Evolutionary conservation across 2,797 vertebrate species (phyloP).

Genomic region (Etheostoma perlongum): DNA sequence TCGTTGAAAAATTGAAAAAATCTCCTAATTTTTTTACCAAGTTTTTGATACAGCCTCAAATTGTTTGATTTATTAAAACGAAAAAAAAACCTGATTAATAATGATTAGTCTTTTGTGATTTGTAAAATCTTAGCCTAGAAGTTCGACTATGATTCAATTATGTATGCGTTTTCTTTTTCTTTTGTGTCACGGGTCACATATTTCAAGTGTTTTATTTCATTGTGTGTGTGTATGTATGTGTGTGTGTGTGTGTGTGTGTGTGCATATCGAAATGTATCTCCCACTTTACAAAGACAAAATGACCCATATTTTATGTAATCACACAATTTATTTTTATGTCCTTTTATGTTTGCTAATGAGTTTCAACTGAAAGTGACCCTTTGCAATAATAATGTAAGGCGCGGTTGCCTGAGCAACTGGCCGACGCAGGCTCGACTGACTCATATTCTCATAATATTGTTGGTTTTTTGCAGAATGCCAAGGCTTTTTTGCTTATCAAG

Average conservation of each 20-base stretch:
- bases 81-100: slow-evolving; percentile 78
- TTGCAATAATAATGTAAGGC: slow-evolving; percentile 91
- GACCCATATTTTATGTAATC: slow-evolving; percentile 74
- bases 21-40: slow-evolving; percentile 73
- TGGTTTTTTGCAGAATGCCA: slow-evolving; percentile 74
- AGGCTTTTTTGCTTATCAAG: slow-evolving; percentile 77
- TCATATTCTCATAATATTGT: slow-evolving; percentile 49
- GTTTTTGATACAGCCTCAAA: slow-evolving; percentile 91
- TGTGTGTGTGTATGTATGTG: slow-evolving; percentile 71
- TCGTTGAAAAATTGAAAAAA: slow-evolving; percentile 54
- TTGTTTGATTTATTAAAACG: slow-evolving; percentile 88
- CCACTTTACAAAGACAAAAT: slow-evolving; percentile 68
- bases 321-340: slow-evolving; percentile 70
- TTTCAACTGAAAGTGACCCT: slow-evolving; percentile 81
- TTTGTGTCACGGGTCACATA: slow-evolving; percentile 72
- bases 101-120: slow-evolving; percentile 90
- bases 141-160: slow-evolving; percentile 77
- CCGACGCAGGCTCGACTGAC: slow-evolving; percentile 56
- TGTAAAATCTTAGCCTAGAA: slow-evolving; percentile 87
- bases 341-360: slow-evolving; percentile 69
- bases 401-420: slow-evolving; percentile 60
- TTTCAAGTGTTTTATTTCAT: slow-evolving; percentile 79
- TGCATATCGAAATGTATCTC: slow-evolving; percentile 71
- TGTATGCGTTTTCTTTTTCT: slow-evolving; percentile 67
- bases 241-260: slow-evolving; percentile 67